Conservation (phyloP, 2,888 invertebrate species). For the Pheosia tremula region DNA sequence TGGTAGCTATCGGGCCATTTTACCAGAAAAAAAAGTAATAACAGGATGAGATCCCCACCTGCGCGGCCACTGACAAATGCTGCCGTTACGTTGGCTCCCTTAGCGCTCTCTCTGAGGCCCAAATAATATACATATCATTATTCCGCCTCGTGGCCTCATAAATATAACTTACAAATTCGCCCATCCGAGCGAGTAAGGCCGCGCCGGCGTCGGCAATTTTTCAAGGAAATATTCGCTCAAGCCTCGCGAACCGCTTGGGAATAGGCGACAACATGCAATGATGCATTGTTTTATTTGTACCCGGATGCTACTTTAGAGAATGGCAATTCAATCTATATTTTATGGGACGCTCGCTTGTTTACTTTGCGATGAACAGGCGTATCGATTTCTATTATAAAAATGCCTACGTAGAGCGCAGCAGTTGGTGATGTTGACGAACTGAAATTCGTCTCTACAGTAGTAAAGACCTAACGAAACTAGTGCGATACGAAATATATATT, state of each 20-base stretch:
- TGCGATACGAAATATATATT: too few relatives aligned
- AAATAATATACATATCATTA: conserved; percentile 82
- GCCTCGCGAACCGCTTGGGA: conserved; percentile 41
- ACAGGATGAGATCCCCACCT: conserved; percentile 72
- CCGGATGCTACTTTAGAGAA: conserved; percentile 27
- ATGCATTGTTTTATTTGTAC: conserved; percentile 48
- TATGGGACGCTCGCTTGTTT: conserved; percentile 10
- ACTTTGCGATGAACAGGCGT: conserved; percentile 14
- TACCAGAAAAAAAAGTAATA: conserved; percentile 71
- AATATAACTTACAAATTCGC: conserved; percentile 77
- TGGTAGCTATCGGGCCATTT: not conserved
- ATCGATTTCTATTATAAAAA: too few relatives aligned
- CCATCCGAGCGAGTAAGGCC: conserved; percentile 49
- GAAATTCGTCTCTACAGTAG: too few relatives aligned
- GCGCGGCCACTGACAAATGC: conserved; percentile 77
- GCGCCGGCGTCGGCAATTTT: conserved; percentile 64
- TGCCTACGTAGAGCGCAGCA: too few relatives aligned
- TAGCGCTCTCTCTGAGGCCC: conserved; percentile 58
- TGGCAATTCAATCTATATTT: conserved; percentile 28
- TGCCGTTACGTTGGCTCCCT: conserved; percentile 57
- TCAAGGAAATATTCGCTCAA: conserved; percentile 62
- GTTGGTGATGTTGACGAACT: too few relatives aligned
- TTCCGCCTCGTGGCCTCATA: conserved; percentile 70
- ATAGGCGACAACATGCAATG: conserved; percentile 51
- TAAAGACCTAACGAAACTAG: too few relatives aligned